Conservation (phyloP, 2,113 vertebrate genomes). For the Halcyon malimbica region DNA sequence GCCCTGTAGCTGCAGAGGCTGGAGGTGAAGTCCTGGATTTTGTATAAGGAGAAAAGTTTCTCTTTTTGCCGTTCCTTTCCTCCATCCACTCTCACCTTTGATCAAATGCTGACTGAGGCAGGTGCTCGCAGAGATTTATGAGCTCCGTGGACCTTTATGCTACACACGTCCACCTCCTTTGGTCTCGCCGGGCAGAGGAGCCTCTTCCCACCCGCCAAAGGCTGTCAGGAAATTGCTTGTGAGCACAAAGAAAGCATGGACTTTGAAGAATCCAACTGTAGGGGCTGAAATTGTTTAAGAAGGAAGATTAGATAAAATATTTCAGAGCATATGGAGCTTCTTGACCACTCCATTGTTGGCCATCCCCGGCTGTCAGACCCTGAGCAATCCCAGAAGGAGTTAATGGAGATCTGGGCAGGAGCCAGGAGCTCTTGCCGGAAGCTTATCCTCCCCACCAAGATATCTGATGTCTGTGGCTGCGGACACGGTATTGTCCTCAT, state of each 20-base stretch:
- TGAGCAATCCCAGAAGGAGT: constrained; percentile 48
- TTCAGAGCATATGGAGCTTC: constrained; percentile 4
- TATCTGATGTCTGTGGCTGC: constrained; percentile 33
- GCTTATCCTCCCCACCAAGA: constrained; percentile 8
- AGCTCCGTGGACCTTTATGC: not conserved
- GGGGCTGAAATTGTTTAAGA: not conserved
- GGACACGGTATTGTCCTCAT: constrained; percentile 33
- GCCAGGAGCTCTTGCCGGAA: constrained; percentile 47
- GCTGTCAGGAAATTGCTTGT: not conserved
- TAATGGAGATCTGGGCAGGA: not conserved
- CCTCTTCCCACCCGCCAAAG: not conserved
- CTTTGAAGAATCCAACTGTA: not conserved
- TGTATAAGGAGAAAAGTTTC: not conserved
- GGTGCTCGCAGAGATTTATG: not conserved
- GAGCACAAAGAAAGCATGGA: not conserved
- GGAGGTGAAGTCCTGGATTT: not conserved
- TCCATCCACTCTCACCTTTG: not conserved
- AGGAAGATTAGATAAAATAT: constrained; percentile 45
- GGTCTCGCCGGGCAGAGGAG: not conserved
- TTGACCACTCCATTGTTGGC: not conserved
- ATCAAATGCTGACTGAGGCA: not conserved
- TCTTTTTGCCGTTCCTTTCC: not conserved
- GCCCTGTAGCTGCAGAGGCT: not conserved
- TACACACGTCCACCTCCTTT: not conserved
- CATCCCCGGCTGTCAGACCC: not conserved